These are phyloP conservation scores for Fopius arisanus DNA, from an alignment of 1,140 invertebrate species.

Conservation along the genomic window DNA sequence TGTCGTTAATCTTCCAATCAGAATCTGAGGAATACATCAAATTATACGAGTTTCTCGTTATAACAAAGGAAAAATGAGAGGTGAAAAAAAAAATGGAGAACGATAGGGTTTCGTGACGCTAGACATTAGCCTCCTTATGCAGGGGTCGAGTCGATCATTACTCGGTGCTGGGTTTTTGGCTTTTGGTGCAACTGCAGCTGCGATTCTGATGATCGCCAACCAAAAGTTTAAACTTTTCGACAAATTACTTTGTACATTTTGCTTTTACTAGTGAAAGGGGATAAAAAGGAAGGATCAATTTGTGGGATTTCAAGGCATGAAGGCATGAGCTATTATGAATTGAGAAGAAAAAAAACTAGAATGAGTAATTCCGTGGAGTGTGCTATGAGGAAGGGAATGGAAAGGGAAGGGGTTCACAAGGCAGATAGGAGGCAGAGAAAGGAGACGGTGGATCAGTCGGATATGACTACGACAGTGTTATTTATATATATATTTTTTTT, in stretches of 20 bases:
- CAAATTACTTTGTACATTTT: not conserved
- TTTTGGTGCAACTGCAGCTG: constrained; percentile 8
- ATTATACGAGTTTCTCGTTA: not conserved
- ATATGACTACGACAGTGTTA: constrained; percentile 55
- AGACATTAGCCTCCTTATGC: constrained; percentile 37
- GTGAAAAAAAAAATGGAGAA: constrained; percentile 1
- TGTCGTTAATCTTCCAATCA: not conserved
- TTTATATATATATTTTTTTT: too few species aligned
- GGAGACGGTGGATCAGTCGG: constrained; percentile 49
- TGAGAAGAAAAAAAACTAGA: not conserved
- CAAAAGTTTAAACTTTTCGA: not conserved
- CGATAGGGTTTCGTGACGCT: constrained; percentile 41
- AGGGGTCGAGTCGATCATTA: constrained; percentile 20
- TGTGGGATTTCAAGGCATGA: not conserved
- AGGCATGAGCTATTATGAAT: too few species aligned
- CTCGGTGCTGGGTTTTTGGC: constrained; percentile 21
- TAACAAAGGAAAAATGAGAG: not conserved
- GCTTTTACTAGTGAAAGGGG: not conserved
- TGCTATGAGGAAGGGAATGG: constrained; percentile 52
- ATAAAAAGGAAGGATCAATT: not conserved
- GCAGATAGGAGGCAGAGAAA: constrained; percentile 16
- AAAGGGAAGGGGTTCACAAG: constrained; percentile 1
- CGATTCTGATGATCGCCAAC: not conserved
- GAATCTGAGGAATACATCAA: not conserved
- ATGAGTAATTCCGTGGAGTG: constrained; percentile 23